phyloP scores from a whole-genome alignment of 2,888 invertebrate species.

The Drosophila ezoana region DNA sequence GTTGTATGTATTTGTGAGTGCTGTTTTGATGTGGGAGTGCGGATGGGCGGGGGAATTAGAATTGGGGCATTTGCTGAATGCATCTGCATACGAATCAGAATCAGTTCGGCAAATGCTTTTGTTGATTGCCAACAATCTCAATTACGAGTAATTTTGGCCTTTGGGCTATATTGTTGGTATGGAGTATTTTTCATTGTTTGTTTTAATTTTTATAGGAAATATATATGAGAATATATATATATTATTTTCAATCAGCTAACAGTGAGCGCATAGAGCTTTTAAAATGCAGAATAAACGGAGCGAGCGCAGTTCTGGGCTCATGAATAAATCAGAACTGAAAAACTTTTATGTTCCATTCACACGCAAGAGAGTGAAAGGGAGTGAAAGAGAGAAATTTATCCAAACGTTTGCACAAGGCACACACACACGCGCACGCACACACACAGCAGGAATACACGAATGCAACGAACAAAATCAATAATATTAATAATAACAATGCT shows the following conservation, averaged over 20 bases:
- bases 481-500: slow-evolving; percentile 62
- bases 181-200: slow-evolving; percentile 30
- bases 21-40: slow-evolving; percentile 15
- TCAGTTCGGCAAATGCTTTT: slow-evolving; percentile 22
- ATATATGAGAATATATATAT: slow-evolving; percentile 16
- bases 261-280: slow-evolving; percentile 50
- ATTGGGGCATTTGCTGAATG: slow-evolving; percentile 2
- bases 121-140: slow-evolving; percentile 41
- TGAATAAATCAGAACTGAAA: slow-evolving; percentile 71
- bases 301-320: slow-evolving; percentile 32
- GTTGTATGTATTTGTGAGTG: slow-evolving; percentile 5
- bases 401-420: slow-evolving; percentile 71
- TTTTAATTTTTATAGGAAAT: slow-evolving; percentile 20
- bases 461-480: slow-evolving; percentile 72
- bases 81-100: slow-evolving; percentile 10
- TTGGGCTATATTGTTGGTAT: slow-evolving; percentile 20
- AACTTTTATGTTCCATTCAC: slow-evolving; percentile 63
- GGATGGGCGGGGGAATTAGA: slow-evolving; percentile 1
- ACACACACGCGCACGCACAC: slow-evolving; percentile 42
- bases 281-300: slow-evolving; percentile 61
- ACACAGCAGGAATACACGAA: slow-evolving; percentile 53
- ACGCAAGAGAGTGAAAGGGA: slow-evolving; percentile 33
- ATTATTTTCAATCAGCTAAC: slow-evolving; percentile 55
- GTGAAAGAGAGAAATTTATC: slow-evolving; percentile 56
- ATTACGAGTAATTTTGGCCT: slow-evolving; percentile 17